phyloP scores from a whole-genome alignment of 2,113 vertebrate species.

The Acrocephalus kingi region DNA sequence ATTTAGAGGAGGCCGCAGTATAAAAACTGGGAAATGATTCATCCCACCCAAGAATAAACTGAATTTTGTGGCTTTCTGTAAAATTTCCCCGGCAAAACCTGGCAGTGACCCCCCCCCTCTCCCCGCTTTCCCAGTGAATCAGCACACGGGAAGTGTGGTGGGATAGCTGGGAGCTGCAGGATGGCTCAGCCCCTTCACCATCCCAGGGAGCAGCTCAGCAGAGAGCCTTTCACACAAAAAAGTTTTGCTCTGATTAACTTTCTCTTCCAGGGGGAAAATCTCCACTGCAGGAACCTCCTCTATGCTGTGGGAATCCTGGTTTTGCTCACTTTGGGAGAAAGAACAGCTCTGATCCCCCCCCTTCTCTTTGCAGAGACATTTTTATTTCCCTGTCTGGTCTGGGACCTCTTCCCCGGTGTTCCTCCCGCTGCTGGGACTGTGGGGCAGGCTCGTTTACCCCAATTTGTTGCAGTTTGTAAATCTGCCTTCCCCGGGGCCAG shows the following conservation, averaged over 20 bases:
- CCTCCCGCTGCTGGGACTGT: neutral
- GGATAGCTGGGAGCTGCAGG: neutral
- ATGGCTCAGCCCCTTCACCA: fast-evolving
- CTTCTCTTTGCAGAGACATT: neutral
- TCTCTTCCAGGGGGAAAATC: neutral
- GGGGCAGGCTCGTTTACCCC: neutral
- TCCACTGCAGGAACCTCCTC: neutral
- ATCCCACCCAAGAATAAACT: neutral
- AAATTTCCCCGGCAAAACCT: neutral
- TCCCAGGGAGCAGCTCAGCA: neutral
- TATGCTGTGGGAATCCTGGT: neutral
- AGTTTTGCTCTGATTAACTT: neutral
- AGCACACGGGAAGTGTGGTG: fast-evolving
- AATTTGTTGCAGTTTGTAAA: constrained; percentile 53
- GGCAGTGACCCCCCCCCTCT: neutral
- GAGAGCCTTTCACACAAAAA: neutral
- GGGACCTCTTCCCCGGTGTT: neutral
- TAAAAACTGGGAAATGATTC: neutral
- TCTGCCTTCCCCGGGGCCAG: constrained; percentile 16
- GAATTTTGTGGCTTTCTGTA: neutral
- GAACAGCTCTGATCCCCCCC: neutral
- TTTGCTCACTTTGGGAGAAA: neutral
- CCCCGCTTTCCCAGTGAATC: neutral
- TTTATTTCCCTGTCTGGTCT: neutral
- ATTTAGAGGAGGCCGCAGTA: neutral